Conservation (phyloP, 2,888 invertebrate genomes). For the Nasonia oneida region DNA sequence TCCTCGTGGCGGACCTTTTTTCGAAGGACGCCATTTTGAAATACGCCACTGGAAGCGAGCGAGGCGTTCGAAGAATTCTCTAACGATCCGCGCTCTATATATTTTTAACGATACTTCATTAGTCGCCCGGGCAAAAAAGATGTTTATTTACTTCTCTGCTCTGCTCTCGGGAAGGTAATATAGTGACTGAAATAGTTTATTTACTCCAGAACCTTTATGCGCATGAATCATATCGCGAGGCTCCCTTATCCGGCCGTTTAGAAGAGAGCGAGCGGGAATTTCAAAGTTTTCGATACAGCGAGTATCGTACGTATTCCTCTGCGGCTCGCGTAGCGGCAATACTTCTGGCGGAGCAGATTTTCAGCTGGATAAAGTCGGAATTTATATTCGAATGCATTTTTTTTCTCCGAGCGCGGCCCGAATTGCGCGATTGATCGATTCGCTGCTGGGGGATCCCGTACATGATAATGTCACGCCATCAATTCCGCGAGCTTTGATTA, state of each 20-base stretch:
- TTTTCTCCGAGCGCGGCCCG: not conserved
- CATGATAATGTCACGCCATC: constrained; percentile 70
- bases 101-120: constrained; percentile 63
- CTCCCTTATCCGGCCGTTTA: not conserved
- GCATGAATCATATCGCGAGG: not conserved
- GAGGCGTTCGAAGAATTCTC: constrained; percentile 66
- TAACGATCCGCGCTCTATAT: constrained; percentile 63
- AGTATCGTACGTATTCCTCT: constrained; percentile 31
- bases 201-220: not conserved
- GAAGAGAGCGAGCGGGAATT: not conserved
- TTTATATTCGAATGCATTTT: constrained; percentile 57
- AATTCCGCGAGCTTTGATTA: constrained; percentile 70
- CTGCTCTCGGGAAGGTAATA: not conserved
- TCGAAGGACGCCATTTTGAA: constrained; percentile 67
- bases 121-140: constrained; percentile 56
- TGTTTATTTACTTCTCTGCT: constrained; percentile 38
- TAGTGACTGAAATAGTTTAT: constrained; percentile 4
- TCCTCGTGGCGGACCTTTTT: constrained; percentile 51
- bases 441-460: constrained; percentile 64
- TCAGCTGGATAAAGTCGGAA: constrained; percentile 54
- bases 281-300: constrained; percentile 1
- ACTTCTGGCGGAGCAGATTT: constrained; percentile 41
- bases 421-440: constrained; percentile 66
- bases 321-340: constrained; percentile 5
- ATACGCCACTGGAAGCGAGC: constrained; percentile 62